phyloP scores from a whole-genome alignment of 2,888 invertebrate genomes.

The Keiferia lycopersicella region DNA sequence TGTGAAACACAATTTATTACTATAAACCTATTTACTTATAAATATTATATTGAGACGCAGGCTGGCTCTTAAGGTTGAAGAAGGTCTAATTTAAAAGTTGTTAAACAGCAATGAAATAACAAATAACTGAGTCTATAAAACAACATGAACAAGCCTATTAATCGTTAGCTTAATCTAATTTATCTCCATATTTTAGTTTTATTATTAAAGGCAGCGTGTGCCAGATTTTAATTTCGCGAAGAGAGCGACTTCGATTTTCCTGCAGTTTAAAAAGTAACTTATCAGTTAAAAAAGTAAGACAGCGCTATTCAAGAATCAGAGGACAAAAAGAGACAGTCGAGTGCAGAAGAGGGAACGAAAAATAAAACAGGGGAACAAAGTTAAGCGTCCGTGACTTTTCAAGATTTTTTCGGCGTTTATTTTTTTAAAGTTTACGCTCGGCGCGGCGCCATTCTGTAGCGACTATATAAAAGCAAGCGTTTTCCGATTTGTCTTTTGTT shows the following conservation, averaged over 20 bases:
- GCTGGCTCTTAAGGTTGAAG: no score
- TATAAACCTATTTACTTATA: neutral
- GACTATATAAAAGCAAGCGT: conserved; percentile 68
- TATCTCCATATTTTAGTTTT: conserved; percentile 71
- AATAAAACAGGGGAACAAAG: conserved; percentile 81
- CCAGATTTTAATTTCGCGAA: conserved; percentile 76
- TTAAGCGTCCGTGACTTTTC: conserved; percentile 82
- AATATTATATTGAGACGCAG: no score
- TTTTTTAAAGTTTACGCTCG: conserved; percentile 75
- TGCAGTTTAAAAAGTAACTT: conserved; percentile 79
- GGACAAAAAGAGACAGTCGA: conserved; percentile 51
- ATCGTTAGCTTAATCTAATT: conserved; percentile 55
- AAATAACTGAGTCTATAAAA: conserved; percentile 29
- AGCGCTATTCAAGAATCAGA: conserved; percentile 46
- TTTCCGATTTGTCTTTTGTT: conserved; percentile 71
- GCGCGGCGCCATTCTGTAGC: conserved; percentile 52
- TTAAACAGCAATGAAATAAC: conserved; percentile 13
- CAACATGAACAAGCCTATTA: conserved; percentile 46
- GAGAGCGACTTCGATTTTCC: conserved; percentile 76
- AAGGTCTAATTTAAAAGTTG: neutral
- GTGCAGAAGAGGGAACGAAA: conserved; percentile 72
- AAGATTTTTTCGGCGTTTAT: conserved; percentile 79
- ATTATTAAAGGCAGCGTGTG: conserved; percentile 75
- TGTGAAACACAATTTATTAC: no score
- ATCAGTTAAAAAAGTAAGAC: conserved; percentile 72